Percentiles rank a stretch among this genome's conserved stretches.
These are phyloP conservation scores for Triplophysa bombifrons DNA, from an alignment of 2,797 vertebrate species.

Conservation along the genomic window DNA sequence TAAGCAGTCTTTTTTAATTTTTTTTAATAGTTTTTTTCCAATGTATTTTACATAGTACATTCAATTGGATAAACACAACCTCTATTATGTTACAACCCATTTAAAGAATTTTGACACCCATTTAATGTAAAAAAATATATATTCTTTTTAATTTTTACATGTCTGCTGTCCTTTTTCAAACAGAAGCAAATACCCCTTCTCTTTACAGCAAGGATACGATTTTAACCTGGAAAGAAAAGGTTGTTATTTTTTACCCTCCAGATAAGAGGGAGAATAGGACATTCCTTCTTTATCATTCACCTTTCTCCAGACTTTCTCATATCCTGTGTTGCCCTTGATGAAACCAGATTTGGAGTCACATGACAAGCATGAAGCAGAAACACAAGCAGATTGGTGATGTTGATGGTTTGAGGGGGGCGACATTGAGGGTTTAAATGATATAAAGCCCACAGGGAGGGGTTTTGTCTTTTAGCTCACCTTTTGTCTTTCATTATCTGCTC, in stretches of 20 bases:
- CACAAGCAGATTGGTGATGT: neutral
- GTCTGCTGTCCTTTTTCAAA: neutral
- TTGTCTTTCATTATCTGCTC: neutral
- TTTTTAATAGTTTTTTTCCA: no score
- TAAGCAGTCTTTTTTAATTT: neutral
- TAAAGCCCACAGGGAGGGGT: conserved; percentile 2
- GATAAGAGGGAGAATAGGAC: neutral
- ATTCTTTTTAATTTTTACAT: neutral
- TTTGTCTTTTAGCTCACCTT: conserved; percentile 44
- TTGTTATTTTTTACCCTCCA: conserved; percentile 4
- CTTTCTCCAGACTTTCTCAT: conserved; percentile 36
- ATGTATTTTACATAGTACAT: no score
- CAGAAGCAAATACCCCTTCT: neutral
- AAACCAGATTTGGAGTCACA: conserved; percentile 34
- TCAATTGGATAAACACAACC: no score
- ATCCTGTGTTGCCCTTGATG: conserved; percentile 41
- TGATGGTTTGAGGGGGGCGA: neutral
- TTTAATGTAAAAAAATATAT: no score
- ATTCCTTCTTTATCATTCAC: conserved; percentile 25
- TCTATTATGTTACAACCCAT: neutral
- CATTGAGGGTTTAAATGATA: conserved; percentile 28
- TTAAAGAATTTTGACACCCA: neutral
- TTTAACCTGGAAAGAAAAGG: neutral
- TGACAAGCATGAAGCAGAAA: conserved; percentile 18
- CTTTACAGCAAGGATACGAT: neutral